Percentiles rank a stretch among this genome's conserved stretches.
phyloP scores from a whole-genome alignment of 2,888 invertebrate species.

The Dicranocentrus wangi region DNA sequence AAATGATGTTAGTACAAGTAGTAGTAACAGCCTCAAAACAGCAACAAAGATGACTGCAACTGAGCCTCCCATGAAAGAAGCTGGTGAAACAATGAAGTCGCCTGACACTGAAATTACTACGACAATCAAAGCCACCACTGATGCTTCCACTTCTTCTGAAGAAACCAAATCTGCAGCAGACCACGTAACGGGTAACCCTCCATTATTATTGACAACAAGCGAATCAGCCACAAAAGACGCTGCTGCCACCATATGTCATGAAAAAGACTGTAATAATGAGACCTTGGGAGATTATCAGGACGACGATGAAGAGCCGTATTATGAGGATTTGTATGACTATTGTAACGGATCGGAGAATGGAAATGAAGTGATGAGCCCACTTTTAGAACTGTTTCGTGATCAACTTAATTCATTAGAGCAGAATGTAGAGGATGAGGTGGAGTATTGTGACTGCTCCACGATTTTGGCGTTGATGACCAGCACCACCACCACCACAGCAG shows the following conservation, averaged over 20 bases:
- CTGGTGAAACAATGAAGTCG: conserved; percentile 9
- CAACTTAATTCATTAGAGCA: conserved; percentile 62
- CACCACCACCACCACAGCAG: background rate
- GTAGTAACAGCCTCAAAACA: background rate
- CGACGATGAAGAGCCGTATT: conserved; percentile 66
- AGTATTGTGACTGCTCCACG: conserved; percentile 64
- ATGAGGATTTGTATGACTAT: conserved; percentile 69
- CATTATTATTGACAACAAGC: conserved; percentile 45
- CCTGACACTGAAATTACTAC: background rate
- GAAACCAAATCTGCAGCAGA: conserved; percentile 3
- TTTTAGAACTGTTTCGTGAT: conserved; percentile 58
- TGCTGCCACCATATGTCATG: conserved; percentile 21
- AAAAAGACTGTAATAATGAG: conserved; percentile 19
- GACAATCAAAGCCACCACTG: conserved; percentile 32
- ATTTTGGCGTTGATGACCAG: conserved; percentile 53
- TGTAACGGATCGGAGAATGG: conserved; percentile 62
- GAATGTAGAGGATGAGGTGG: conserved; percentile 62
- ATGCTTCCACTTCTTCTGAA: background rate
- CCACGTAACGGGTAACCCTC: conserved; percentile 47
- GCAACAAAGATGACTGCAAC: conserved; percentile 6
- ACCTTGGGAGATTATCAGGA: conserved; percentile 32
- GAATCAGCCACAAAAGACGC: conserved; percentile 13
- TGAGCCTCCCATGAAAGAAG: background rate
- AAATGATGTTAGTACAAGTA: background rate
- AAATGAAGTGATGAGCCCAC: conserved; percentile 46